These are phyloP conservation scores for Chirona hameri DNA, from an alignment of 2,888 invertebrate genomes.

Conservation along the genomic window DNA sequence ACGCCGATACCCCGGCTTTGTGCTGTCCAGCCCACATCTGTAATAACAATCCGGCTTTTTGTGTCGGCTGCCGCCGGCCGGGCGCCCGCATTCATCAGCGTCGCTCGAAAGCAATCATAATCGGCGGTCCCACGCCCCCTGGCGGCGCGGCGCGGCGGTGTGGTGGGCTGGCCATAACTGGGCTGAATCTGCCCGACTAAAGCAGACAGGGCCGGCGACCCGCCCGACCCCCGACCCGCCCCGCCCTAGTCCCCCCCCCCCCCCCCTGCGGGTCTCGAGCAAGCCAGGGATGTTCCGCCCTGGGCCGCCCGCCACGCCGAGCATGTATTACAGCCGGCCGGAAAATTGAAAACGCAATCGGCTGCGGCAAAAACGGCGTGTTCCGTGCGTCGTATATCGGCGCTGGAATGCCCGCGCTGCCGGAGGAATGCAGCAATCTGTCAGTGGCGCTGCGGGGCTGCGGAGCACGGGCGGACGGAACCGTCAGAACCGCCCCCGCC, in stretches of 20 bases:
- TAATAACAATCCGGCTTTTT: constrained; percentile 12
- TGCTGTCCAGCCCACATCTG: background rate
- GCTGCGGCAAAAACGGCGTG: background rate
- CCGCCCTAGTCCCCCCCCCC: background rate
- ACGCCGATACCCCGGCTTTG: background rate
- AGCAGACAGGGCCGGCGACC: no score
- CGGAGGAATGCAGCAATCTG: background rate
- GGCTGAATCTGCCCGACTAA: background rate
- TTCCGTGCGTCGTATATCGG: background rate
- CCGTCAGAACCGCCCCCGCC: background rate
- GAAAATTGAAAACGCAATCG: constrained; percentile 5
- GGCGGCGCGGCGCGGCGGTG: background rate
- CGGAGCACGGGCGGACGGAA: background rate
- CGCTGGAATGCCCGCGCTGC: background rate
- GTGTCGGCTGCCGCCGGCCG: background rate
- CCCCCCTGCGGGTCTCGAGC: background rate
- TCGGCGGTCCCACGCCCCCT: background rate
- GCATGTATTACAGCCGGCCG: background rate
- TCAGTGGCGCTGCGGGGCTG: background rate
- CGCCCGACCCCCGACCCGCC: background rate
- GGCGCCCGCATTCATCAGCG: background rate
- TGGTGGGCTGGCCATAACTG: background rate
- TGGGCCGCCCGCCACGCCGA: background rate
- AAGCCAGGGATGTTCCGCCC: background rate
- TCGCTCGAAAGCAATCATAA: background rate